phyloP scores from a whole-genome alignment of 2,888 invertebrate genomes.

The Phaonia tiefii region DNA sequence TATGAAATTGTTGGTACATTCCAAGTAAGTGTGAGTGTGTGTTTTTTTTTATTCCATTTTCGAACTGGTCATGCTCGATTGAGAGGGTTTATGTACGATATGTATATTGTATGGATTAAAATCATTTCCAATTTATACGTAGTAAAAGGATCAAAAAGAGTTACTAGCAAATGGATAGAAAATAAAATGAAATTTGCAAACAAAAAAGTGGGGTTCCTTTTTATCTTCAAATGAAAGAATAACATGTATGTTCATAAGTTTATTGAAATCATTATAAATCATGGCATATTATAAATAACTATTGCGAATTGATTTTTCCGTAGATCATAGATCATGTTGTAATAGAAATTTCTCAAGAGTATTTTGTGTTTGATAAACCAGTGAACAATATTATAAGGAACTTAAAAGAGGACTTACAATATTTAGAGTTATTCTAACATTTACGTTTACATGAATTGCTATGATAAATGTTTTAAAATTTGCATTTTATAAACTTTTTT shows the following conservation, averaged over 20 bases:
- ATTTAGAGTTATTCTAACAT: no score
- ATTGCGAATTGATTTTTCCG: not conserved
- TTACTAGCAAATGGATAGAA: not conserved
- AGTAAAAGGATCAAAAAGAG: not conserved
- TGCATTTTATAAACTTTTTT: no score
- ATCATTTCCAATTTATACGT: slow-evolving; percentile 9
- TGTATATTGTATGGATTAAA: slow-evolving; percentile 40
- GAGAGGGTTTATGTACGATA: slow-evolving; percentile 25
- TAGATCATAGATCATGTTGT: not conserved
- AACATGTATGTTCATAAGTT: not conserved
- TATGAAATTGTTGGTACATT: slow-evolving; percentile 2
- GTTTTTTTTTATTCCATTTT: slow-evolving; percentile 12
- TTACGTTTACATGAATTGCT: no score
- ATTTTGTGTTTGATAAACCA: no score
- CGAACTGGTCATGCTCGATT: slow-evolving; percentile 49
- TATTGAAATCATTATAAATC: not conserved
- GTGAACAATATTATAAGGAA: no score
- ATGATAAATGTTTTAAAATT: no score
- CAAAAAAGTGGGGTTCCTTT: not conserved
- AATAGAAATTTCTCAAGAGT: no score
- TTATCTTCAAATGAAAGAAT: not conserved
- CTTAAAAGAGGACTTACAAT: no score
- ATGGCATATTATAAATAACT: not conserved
- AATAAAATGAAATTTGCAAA: not conserved
- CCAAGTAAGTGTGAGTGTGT: slow-evolving; percentile 2